Conservation (phyloP, 2,797 vertebrate species). For the Lepilemur septentrionalis region DNA sequence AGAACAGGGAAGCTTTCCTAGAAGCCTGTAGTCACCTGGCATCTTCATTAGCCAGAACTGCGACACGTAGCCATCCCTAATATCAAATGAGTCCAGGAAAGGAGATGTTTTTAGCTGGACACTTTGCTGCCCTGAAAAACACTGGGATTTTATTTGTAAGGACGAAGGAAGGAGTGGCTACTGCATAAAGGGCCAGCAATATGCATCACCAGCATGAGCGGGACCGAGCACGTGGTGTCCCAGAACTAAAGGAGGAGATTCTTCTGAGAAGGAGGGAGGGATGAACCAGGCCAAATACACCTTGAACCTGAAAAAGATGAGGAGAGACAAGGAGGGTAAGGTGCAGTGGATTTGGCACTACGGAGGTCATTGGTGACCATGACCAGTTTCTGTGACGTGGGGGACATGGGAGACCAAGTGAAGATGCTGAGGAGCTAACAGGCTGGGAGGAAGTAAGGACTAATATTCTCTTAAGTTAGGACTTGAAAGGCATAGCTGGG, state of each 20-base stretch:
- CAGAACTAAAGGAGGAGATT: neutral
- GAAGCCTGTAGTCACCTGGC: neutral
- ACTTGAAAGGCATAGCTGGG: neutral
- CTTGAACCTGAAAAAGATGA: neutral
- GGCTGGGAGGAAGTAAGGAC: neutral
- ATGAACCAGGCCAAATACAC: neutral
- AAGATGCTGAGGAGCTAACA: neutral
- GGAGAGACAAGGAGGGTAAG: rapidly evolving
- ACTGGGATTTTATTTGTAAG: neutral
- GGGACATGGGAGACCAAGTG: neutral
- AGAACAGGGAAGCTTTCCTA: neutral
- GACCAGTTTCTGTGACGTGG: neutral
- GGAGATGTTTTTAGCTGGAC: neutral
- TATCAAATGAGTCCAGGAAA: neutral
- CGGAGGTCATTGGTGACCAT: neutral
- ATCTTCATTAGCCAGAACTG: neutral
- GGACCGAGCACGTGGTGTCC: neutral
- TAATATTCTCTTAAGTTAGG: neutral
- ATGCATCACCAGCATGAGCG: neutral
- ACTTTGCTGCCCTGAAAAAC: neutral
- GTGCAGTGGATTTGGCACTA: neutral
- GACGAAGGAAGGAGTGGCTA: neutral
- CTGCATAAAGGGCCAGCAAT: neutral
- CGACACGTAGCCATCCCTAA: neutral
- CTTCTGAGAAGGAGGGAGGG: neutral